Base-by-base conservation (phyloP, 2,888 invertebrate species). In the Melikaiella ostensackeni region DNA sequence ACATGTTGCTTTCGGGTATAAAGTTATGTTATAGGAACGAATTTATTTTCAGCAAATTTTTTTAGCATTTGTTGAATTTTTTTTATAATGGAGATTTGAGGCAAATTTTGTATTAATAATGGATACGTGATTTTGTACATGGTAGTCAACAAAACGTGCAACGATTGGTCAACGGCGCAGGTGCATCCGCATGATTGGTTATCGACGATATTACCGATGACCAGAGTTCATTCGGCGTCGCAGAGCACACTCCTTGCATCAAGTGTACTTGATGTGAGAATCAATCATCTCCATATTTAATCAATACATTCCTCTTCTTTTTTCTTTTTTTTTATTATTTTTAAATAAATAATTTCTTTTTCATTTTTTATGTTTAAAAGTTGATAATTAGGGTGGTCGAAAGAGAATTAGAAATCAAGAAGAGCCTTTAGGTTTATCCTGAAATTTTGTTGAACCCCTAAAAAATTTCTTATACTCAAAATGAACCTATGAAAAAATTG, bases 181-280 rank as follows among this genome's bases (percentile, higher is more conserved):
- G 70, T 50, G 70, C 70, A 70, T 55, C 50, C 50, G 50, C 70
- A 70, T n/a, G 50, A 70, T 70, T 70, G 70, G 70, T 70, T 70
- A 70, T 70, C 70, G 70, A 70, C 70, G 70, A 70, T 70, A 70
- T 70, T 50, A 70, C 70, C 46, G 70, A 70, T 21, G 50, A 55
- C 70, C 70, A 55, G 70, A 70, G 66, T 46, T 70, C 66, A 70
- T 70, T 70, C 66, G 24, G 19, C 42, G 33, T 30, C 46, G 33
- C 19, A 50, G 46, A 70, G 70, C 27, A 50, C 50, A 30, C 30
- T 70, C 70, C 19, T 70, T 30, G n/a, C 33, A 50, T 55, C 30
- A 30, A 70, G 66, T 46, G 27, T 27, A 27, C 30, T 46, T 66
- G 8, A 66, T 46, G 46, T 24, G 66, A 27, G 27, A 66, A 66